Evolutionary conservation across 92 coral and sea anemone genomes (phyloP), one percentile per base, ranked within the genome.

Genomic region (Micromussa lordhowensis): DNA sequence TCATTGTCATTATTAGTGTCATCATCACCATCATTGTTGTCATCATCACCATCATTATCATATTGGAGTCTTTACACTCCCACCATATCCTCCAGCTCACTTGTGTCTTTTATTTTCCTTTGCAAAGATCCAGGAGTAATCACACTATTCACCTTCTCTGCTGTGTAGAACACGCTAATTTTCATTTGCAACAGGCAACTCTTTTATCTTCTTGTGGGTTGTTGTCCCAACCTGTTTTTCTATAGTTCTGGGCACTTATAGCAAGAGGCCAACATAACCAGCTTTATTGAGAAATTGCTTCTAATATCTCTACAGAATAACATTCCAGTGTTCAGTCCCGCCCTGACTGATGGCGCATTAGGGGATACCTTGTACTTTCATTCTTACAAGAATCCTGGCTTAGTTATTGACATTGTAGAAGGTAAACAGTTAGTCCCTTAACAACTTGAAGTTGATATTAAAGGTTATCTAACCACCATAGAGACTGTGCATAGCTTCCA

Each of bases 311-410:
- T 19, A 80, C 86, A 96, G 99, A 96, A 96, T 80, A 91, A 94
- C 77, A 96, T 96, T 80, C 98, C 99, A 70, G 94, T 96, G 75
- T 96, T 96, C 64, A 92, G 98, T 70, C 99, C 99, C 0, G 96
- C 98, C 38, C 77, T 96, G 3, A 96, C 99, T 34, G 99, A 96
- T 93, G 99, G 99, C 48, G 98, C 99, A 12, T 73, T 96, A 40
- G 99, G 99, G 36, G 99, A 96, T 91, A 93, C 95, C 8, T 75
- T 96, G 69, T 96, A 88, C 75, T 93, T 94, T 83, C 98, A 96
- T 81, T 96, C 98, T 3, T 94, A 91, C 89, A 91, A 90, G 73
- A 96, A 94, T 86, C 99, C 99, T 76, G 99, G 99, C 49, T 92
- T 96, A 29, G 84, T 86, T 26, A 87, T 96, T 75, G 99, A 96